Percentiles rank a stretch among this genome's conserved stretches.
phyloP scores from a whole-genome alignment of 2,888 invertebrate genomes.

The Drosophila affinis region DNA sequence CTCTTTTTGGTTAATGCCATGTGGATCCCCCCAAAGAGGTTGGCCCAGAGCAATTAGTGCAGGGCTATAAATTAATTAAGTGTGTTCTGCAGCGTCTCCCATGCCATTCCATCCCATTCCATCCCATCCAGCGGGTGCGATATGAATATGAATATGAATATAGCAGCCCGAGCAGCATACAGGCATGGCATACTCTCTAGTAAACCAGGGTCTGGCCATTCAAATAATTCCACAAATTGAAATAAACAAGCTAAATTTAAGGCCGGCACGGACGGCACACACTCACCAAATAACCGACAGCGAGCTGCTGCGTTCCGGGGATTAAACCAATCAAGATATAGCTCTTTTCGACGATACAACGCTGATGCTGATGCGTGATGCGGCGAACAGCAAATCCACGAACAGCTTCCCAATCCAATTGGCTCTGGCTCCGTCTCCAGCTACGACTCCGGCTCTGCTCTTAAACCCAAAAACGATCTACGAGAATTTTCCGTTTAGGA shows the following conservation, averaged over 20 bases:
- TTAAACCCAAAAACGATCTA: not conserved
- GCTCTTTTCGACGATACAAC: constrained; percentile 18
- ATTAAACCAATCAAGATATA: constrained; percentile 44
- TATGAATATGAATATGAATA: not conserved
- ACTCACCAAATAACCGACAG: constrained; percentile 39
- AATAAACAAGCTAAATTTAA: constrained; percentile 59
- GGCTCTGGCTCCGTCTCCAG: constrained; percentile 2
- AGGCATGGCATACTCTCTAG: too few species aligned
- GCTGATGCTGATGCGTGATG: constrained; percentile 8
- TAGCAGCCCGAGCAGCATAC: not conserved
- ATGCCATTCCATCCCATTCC: not conserved
- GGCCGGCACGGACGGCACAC: not conserved
- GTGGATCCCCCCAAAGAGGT: constrained; percentile 1
- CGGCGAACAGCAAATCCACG: not conserved
- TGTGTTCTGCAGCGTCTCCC: constrained; percentile 8
- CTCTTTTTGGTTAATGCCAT: not conserved
- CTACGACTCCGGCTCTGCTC: not conserved
- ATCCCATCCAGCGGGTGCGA: constrained; percentile 6
- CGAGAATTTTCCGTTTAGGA: not conserved
- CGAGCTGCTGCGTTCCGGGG: constrained; percentile 5
- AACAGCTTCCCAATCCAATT: constrained; percentile 18
- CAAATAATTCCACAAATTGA: constrained; percentile 50
- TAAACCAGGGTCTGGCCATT: not conserved
- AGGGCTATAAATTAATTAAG: constrained; percentile 46
- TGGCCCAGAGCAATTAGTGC: constrained; percentile 27